Conservation (phyloP, 2,888 invertebrate genomes). For the Atherix ibis region DNA sequence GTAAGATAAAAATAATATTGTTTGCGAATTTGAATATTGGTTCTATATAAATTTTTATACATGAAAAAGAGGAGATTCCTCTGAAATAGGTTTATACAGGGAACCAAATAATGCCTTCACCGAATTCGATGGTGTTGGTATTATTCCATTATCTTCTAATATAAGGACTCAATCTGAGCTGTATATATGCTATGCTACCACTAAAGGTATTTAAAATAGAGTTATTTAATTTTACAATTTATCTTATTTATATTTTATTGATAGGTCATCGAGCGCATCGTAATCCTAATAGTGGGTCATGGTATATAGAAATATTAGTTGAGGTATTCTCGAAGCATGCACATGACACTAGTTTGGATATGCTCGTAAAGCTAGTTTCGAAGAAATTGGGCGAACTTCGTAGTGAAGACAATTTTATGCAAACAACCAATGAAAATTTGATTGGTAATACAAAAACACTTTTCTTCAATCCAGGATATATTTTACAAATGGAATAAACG, state of each 20-base stretch:
- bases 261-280: conserved; percentile 35
- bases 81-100: conserved; percentile 21
- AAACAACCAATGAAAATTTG: conserved; percentile 46
- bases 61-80: conserved; percentile 23
- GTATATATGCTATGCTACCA: conserved; percentile 48
- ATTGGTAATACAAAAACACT: conserved; percentile 48
- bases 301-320: conserved; percentile 56
- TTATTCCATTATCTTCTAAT: no score
- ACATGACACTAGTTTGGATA: conserved; percentile 44
- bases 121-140: no score
- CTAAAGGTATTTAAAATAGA: conserved; percentile 30
- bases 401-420: conserved; percentile 29
- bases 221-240: not conserved
- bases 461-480: conserved; percentile 49
- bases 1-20: conserved; percentile 11
- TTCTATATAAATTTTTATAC: no score
- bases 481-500: no score
- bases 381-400: conserved; percentile 29
- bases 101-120: no score
- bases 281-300: conserved; percentile 42
- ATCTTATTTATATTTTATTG: conserved; percentile 1
- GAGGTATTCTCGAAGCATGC: conserved; percentile 47
- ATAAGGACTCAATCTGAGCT: no score
- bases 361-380: conserved; percentile 48
- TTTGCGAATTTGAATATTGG: not conserved